Conservation (phyloP, 1,140 invertebrate genomes). For the Arion vulgaris region DNA sequence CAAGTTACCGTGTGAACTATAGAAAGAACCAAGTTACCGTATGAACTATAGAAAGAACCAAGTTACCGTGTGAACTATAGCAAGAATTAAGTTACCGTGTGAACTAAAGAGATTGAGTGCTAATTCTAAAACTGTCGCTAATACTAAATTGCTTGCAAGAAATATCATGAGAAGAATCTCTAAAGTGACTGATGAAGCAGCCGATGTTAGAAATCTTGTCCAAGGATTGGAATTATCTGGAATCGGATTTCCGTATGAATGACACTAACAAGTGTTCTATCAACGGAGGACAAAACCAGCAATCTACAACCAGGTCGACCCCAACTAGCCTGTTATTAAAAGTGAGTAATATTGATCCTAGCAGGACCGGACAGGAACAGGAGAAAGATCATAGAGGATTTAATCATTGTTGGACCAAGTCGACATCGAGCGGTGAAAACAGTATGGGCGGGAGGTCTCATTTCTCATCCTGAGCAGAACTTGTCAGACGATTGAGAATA, state of each 20-base stretch:
- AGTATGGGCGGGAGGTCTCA: not conserved
- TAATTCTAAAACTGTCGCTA: too few species aligned
- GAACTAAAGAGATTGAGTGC: too few species aligned
- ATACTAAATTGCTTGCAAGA: too few species aligned
- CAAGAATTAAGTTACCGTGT: too few species aligned
- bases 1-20: too few species aligned
- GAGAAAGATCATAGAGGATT: not conserved
- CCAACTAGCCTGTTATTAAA: slow-evolving; percentile 24
- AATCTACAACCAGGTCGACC: not conserved
- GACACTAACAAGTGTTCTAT: slow-evolving; percentile 16
- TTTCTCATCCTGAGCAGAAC: slow-evolving; percentile 1
- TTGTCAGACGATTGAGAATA: slow-evolving; percentile 6
- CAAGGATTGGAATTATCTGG: not conserved
- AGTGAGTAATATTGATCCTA: slow-evolving; percentile 33
- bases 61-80: too few species aligned
- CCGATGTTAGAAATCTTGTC: not conserved
- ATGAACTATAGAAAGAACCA: too few species aligned
- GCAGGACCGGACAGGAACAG: not conserved
- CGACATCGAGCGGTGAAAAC: not conserved
- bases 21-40: too few species aligned
- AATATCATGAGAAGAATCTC: too few species aligned
- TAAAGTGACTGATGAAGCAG: too few species aligned
- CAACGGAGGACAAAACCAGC: slow-evolving; percentile 13
- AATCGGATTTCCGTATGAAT: not conserved
- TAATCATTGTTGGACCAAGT: not conserved